Evolutionary conservation across 2,797 vertebrate genomes (phyloP), one percentile per base, ranked within the genome.

Genomic region (Paedocypris micromegethes): DNA sequence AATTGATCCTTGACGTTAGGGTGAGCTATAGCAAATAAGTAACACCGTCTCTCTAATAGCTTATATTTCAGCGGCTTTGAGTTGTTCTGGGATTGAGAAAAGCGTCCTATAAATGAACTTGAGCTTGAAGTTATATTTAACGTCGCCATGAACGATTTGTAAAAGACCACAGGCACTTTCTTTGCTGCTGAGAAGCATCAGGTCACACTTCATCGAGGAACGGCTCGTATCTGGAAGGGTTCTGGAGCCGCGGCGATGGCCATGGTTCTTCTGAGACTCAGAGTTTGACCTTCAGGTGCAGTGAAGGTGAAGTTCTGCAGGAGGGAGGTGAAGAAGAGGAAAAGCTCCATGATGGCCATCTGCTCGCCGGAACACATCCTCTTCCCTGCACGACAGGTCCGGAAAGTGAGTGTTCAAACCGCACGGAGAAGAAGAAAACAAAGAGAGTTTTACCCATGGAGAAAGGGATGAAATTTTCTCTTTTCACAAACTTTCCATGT

Each of bases 191-290:
- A 5, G 39, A 5, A 8, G 43, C 44, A 1, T 47, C 1, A 3
- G 6, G 23, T 68, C 4, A 1, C 64, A 39, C 59, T 80, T 23
- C 23, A 77, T 9, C 79, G 80, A 56, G 86, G 82, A 46, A 85
- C 2, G 45, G 87, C 89, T 0, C 78, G 65, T 64, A 91, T 76
- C 3, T 70, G 5, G 5, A 88, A 85, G 1, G 64, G 81, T 5
- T 80, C 73, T 0, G 90, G 88, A 57, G 87, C 78, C 4, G 86
- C 2, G 9, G 87, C 85, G 42, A 85, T 5, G 3, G 84, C 83
- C 5, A 74, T 5, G 61, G 84, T 63, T 3, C 83, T 76, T 5
- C 82, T 40, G 1, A 80, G 9, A 61, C 1, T 79, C 58, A 88
- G 48, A 5, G 72, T 64, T 41, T 50, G 43, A 9, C 77, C 79